phyloP scores from a whole-genome alignment of 2,113 vertebrate species.

The Mormoops blainvillei region DNA sequence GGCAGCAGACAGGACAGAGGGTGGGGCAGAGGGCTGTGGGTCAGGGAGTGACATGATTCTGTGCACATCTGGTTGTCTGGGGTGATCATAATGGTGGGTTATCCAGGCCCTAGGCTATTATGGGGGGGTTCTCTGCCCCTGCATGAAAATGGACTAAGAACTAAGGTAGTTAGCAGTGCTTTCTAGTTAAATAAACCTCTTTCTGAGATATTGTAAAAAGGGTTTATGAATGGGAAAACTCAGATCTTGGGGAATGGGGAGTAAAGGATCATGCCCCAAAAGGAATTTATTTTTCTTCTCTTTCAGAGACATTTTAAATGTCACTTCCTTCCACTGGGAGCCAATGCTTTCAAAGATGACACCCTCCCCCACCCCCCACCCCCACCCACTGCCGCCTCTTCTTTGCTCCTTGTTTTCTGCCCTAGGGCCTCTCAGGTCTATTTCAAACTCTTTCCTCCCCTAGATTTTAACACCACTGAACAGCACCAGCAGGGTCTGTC shows the following conservation, averaged over 20 bases:
- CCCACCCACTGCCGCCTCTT: not conserved
- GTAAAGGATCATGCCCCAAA: not conserved
- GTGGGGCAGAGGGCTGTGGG: not conserved
- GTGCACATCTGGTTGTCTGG: not conserved
- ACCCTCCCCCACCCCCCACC: too few relatives aligned
- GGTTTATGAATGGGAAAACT: not conserved
- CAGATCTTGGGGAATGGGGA: not conserved
- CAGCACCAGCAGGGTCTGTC: not conserved
- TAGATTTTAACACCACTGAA: too few relatives aligned
- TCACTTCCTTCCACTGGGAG: not conserved
- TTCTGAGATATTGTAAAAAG: not conserved
- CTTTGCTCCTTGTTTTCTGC: not conserved
- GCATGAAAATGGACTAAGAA: not conserved
- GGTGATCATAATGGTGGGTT: too few relatives aligned
- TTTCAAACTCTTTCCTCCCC: not conserved
- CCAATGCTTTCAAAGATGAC: not conserved
- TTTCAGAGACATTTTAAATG: not conserved
- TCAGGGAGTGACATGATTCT: rapidly evolving
- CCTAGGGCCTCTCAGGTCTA: not conserved
- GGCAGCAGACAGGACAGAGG: not conserved
- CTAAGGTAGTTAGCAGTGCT: not conserved
- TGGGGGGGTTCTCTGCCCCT: not conserved
- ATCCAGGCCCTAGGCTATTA: not conserved
- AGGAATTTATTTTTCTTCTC: not conserved
- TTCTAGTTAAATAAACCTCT: not conserved